phyloP scores from a whole-genome alignment of 2,797 vertebrate species.

The Sebastes ruberrimus region DNA sequence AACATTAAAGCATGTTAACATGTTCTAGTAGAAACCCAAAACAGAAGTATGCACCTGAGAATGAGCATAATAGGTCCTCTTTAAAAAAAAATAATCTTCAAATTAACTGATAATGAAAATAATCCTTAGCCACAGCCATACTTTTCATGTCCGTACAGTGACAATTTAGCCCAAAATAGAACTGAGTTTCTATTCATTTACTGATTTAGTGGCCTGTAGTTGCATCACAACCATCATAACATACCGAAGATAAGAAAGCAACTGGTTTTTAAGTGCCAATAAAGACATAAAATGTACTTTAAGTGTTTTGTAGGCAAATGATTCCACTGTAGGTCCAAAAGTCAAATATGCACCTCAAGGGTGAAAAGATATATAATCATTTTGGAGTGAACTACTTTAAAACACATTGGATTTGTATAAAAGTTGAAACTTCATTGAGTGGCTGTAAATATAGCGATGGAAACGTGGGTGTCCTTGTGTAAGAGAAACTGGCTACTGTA shows the following conservation, averaged over 20 bases:
- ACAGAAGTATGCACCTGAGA: not conserved
- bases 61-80: too few relatives aligned
- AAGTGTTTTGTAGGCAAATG: not conserved
- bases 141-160: not conserved
- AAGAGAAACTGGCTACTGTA: conserved; percentile 48
- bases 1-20: too few relatives aligned
- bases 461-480: conserved; percentile 33
- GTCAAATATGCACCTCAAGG: not conserved
- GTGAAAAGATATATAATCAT: not conserved
- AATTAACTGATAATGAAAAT: not conserved
- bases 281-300: conserved; percentile 1
- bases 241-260: not conserved
- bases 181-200: not conserved
- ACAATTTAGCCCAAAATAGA: not conserved
- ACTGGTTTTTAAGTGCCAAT: not conserved
- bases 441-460: conserved; percentile 14
- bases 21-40: not conserved
- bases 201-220: not conserved
- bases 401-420: not conserved
- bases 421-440: not conserved
- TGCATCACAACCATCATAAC: not conserved
- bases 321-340: not conserved
- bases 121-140: not conserved
- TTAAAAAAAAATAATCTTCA: not conserved
- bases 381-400: not conserved